phyloP scores from a whole-genome alignment of 2,797 vertebrate genomes.

The Toxotes lorentzi region DNA sequence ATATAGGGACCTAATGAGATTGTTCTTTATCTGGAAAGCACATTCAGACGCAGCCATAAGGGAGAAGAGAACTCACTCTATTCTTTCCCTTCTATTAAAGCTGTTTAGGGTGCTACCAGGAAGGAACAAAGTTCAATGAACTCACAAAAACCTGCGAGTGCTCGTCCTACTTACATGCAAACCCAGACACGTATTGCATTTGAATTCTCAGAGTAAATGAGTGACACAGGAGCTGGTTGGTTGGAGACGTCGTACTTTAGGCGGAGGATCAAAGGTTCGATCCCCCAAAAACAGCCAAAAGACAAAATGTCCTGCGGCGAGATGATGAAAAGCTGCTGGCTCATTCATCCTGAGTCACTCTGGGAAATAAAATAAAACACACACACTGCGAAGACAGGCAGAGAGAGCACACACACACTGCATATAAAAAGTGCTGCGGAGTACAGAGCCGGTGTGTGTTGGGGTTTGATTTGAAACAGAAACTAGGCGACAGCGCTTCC shows the following conservation, averaged over 20 bases:
- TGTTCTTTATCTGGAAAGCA: not conserved
- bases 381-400: not conserved
- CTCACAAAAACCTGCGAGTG: not conserved
- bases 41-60: not conserved
- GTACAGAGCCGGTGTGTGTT: not conserved
- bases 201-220: not conserved
- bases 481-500: slow-evolving; percentile 3
- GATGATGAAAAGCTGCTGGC: slow-evolving; percentile 34
- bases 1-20: not conserved
- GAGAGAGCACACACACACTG: not conserved
- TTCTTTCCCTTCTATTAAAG: not conserved
- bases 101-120: not conserved
- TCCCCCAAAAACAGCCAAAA: not conserved
- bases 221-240: not conserved
- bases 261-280: slow-evolving; percentile 17
- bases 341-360: slow-evolving; percentile 13
- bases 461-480: not conserved
- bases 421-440: not conserved
- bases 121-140: not conserved
- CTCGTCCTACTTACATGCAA: not conserved
- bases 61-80: not conserved
- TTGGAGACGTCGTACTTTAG: not conserved
- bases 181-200: not conserved
- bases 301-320: slow-evolving; percentile 25
- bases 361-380: slow-evolving; percentile 24